A percentile compares a stretch with the other conserved stretches of the same genome.
Conservation (phyloP, 2,113 vertebrate genomes). For the Kobus ellipsiprymnus region DNA sequence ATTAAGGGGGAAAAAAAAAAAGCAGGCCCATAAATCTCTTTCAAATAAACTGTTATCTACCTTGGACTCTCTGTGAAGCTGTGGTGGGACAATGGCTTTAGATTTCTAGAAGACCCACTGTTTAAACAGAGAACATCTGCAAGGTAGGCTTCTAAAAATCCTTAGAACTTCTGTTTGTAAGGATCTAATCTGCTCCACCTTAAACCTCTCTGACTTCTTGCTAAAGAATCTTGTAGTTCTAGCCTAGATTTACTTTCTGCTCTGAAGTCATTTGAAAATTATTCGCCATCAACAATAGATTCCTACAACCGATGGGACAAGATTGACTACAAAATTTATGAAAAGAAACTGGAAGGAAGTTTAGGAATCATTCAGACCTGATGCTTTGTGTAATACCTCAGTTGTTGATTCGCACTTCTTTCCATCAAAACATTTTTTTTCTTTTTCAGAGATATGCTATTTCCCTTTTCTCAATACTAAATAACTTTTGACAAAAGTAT, state of each 20-base stretch:
- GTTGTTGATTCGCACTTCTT: neutral
- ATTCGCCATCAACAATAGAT: neutral
- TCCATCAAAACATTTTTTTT: neutral
- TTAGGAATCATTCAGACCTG: neutral
- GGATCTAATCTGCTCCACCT: neutral
- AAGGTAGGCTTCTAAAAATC: neutral
- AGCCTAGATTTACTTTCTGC: neutral
- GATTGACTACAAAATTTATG: neutral
- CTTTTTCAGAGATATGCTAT: neutral
- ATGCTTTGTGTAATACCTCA: neutral
- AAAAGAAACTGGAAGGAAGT: neutral
- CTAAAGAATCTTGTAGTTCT: neutral
- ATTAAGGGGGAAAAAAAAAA: neutral
- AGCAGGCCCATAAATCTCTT: neutral
- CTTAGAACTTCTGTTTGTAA: neutral
- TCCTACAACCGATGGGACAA: neutral
- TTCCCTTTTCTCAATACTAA: neutral
- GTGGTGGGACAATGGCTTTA: neutral
- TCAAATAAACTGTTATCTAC: neutral
- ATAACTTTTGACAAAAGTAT: constrained; percentile 9
- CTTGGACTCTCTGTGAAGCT: neutral
- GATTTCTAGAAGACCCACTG: neutral
- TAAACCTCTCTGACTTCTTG: neutral
- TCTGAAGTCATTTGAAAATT: neutral
- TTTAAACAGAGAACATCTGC: neutral